A percentile compares a stretch with the other conserved stretches of the same genome.
Evolutionary conservation across 2,113 vertebrate species (phyloP).

Genomic region (Bufo gargarizans): DNA sequence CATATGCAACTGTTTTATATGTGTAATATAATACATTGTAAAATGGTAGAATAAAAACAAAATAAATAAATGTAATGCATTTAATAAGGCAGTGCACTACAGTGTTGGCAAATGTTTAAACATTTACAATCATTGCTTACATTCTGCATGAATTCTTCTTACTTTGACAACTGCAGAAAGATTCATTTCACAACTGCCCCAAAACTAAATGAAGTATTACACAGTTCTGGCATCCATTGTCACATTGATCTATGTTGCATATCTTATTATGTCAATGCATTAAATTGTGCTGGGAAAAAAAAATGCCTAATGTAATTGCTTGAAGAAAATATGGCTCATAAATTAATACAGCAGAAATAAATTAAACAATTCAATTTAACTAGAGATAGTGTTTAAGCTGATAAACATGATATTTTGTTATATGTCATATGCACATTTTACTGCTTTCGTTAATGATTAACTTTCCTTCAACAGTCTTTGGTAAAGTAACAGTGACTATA

Average conservation of each 20-base stretch:
- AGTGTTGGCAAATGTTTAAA: background rate
- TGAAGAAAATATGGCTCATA: slow-evolving; percentile 42
- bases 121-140: background rate
- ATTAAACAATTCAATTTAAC: slow-evolving; percentile 25
- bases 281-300: slow-evolving; percentile 36
- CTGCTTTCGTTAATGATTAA: background rate
- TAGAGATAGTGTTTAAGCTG: background rate
- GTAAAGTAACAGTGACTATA: background rate
- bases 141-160: background rate
- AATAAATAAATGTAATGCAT: too few species aligned
- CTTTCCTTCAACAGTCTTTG: background rate
- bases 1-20: too few species aligned
- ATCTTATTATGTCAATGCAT: slow-evolving; percentile 45
- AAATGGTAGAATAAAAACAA: too few species aligned
- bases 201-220: slow-evolving; percentile 6
- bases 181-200: slow-evolving; percentile 28
- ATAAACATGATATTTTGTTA: slow-evolving; percentile 18
- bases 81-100: background rate
- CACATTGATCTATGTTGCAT: slow-evolving; percentile 21
- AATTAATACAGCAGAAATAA: slow-evolving; percentile 39
- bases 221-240: slow-evolving; percentile 1
- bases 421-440: slow-evolving; percentile 17
- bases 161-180: slow-evolving; percentile 4
- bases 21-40: too few species aligned
- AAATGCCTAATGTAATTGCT: slow-evolving; percentile 53